These are phyloP conservation scores for Ectemnius lituratus DNA, from an alignment of 2,888 invertebrate species.

Conservation along the genomic window DNA sequence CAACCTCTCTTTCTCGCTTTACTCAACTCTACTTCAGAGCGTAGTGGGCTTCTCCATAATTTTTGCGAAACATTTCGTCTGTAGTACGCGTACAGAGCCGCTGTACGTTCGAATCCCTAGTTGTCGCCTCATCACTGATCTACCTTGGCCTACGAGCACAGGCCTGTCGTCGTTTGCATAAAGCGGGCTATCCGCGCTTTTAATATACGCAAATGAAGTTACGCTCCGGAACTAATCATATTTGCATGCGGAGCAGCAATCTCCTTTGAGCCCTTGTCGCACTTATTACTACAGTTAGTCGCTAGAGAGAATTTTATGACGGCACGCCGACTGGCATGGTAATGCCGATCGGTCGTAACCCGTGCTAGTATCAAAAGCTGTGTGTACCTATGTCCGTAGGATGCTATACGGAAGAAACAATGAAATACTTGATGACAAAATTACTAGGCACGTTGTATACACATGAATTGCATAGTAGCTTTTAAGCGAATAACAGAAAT, in stretches of 20 bases:
- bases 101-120: too few relatives aligned
- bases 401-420: too few relatives aligned
- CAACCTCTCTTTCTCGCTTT: conserved; percentile 23
- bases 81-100: neutral
- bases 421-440: too few relatives aligned
- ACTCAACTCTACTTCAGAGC: too few relatives aligned
- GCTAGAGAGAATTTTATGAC: conserved; percentile 55
- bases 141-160: too few relatives aligned
- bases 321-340: conserved; percentile 29
- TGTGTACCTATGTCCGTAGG: too few relatives aligned
- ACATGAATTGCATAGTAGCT: neutral
- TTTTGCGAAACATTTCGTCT: conserved; percentile 48
- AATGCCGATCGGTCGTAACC: conserved; percentile 12
- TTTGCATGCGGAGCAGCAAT: conserved; percentile 74
- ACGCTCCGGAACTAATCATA: conserved; percentile 75
- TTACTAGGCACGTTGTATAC: too few relatives aligned
- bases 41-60: conserved; percentile 20
- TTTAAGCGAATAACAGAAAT: neutral
- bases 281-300: conserved; percentile 68
- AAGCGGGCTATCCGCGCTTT: conserved; percentile 71
- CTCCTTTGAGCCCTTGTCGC: conserved; percentile 70
- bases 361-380: too few relatives aligned
- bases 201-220: conserved; percentile 76
- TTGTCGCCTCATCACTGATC: too few relatives aligned
- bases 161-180: conserved; percentile 66